Conservation (phyloP, 1,140 invertebrate genomes). For the Pseudomyrmex sp. region DNA sequence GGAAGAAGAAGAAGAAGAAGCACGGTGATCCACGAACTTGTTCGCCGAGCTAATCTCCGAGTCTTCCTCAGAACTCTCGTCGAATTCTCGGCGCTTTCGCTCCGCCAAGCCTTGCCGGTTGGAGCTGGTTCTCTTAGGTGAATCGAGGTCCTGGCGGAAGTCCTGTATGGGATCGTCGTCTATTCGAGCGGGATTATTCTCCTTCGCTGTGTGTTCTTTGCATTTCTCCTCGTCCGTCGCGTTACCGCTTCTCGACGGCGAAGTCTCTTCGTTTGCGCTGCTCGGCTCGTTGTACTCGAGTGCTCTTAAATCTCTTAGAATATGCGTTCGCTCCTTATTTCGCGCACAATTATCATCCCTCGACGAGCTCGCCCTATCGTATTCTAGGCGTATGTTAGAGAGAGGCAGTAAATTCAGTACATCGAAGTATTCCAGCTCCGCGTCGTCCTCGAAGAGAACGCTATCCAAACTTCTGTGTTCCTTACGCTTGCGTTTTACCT, state of each 20-base stretch:
- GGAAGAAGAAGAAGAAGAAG: slow-evolving; percentile 9
- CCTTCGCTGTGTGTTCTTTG: slow-evolving; percentile 58
- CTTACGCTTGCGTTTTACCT: slow-evolving; percentile 84
- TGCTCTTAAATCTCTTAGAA: slow-evolving; percentile 16
- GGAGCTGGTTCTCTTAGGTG: not conserved
- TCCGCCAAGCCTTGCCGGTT: not conserved
- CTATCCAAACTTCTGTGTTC: slow-evolving; percentile 83
- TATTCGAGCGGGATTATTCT: slow-evolving; percentile 47
- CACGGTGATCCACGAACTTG: not conserved
- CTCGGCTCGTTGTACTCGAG: slow-evolving; percentile 48
- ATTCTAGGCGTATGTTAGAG: slow-evolving; percentile 81
- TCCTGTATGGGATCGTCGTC: not conserved
- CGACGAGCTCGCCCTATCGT: slow-evolving; percentile 70
- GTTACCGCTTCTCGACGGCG: slow-evolving; percentile 63
- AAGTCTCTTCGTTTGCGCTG: not conserved
- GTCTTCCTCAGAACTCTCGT: slow-evolving; percentile 26
- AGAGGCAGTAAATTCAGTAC: slow-evolving; percentile 82
- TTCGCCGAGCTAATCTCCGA: not conserved
- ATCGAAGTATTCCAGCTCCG: slow-evolving; percentile 83
- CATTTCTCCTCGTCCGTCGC: slow-evolving; percentile 76
- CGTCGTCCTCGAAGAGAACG: slow-evolving; percentile 82
- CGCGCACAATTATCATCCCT: slow-evolving; percentile 53
- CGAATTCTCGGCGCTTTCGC: slow-evolving; percentile 21
- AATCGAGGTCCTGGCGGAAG: not conserved
- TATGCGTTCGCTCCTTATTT: not conserved